Evolutionary conservation across 2,888 invertebrate species (phyloP).

Genomic region (Pseudococcus jackbeardsleyi): DNA sequence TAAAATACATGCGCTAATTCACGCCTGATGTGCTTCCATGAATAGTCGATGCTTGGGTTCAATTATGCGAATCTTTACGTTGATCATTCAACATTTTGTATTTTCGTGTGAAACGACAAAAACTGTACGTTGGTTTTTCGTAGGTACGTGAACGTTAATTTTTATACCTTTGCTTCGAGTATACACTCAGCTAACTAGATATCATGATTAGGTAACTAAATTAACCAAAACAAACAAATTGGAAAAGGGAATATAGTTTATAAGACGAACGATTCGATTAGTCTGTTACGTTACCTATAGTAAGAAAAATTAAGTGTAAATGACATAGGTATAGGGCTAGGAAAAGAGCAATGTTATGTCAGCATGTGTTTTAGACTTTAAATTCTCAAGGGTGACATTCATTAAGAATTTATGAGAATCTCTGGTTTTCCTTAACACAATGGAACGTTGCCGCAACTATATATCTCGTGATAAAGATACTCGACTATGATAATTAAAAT

Average conservation of each 20-base stretch:
- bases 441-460: constrained; percentile 52
- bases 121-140: too few species aligned
- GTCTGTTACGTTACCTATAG: not conserved
- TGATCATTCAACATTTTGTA: not conserved
- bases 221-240: not conserved
- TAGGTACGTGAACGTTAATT: too few species aligned
- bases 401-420: constrained; percentile 62
- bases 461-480: constrained; percentile 56
- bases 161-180: too few species aligned
- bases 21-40: not conserved
- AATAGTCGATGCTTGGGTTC: not conserved
- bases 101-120: not conserved
- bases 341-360: constrained; percentile 48
- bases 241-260: not conserved
- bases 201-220: too few species aligned
- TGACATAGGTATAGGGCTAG: not conserved
- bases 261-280: not conserved
- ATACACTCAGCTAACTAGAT: too few species aligned
- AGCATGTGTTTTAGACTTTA: constrained; percentile 44
- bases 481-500: constrained; percentile 61
- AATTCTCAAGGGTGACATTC: constrained; percentile 62
- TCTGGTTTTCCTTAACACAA: constrained; percentile 59
- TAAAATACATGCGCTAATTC: constrained; percentile 17
- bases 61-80: not conserved
- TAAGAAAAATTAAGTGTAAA: constrained; percentile 1